Conservation (phyloP, 2,113 vertebrate genomes). For the Pachycephala philippinensis region DNA sequence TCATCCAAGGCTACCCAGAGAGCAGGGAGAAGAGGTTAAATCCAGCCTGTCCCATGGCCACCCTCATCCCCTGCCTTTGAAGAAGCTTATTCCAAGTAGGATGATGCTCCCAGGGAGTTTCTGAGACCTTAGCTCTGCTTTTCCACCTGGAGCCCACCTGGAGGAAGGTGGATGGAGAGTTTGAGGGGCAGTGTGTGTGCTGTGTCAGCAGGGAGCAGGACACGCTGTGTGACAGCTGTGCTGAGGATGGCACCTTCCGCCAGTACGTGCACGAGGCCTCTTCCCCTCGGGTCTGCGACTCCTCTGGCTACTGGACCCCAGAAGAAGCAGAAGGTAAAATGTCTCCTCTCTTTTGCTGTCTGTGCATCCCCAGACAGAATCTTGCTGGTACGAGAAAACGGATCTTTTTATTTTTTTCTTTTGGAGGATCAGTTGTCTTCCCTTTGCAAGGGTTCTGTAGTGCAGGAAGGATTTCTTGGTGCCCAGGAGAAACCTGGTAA, state of each 20-base stretch:
- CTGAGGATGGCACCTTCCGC: constrained; percentile 81
- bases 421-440: not conserved
- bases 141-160: not conserved
- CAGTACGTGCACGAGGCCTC: constrained; percentile 87
- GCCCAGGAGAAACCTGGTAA: not conserved
- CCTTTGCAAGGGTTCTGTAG: not conserved
- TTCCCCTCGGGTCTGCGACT: constrained; percentile 88
- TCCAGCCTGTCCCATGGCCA: fast-evolving
- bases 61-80: not conserved
- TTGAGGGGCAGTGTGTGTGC: not conserved
- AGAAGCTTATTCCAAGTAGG: not conserved
- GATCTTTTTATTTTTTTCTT: not conserved
- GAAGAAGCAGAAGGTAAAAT: constrained; percentile 92
- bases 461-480: not conserved
- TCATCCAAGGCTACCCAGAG: not conserved
- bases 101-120: not conserved
- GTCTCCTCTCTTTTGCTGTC: not conserved
- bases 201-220: constrained; percentile 64
- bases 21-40: not conserved
- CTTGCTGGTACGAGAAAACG: not conserved
- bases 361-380: not conserved
- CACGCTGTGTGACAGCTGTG: constrained; percentile 79
- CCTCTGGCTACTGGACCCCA: constrained; percentile 95
- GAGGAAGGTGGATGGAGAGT: fast-evolving
- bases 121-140: not conserved